A percentile compares a stretch with the other conserved stretches of the same genome.
Conservation (phyloP, 2,113 vertebrate genomes). For the Fulica atra region DNA sequence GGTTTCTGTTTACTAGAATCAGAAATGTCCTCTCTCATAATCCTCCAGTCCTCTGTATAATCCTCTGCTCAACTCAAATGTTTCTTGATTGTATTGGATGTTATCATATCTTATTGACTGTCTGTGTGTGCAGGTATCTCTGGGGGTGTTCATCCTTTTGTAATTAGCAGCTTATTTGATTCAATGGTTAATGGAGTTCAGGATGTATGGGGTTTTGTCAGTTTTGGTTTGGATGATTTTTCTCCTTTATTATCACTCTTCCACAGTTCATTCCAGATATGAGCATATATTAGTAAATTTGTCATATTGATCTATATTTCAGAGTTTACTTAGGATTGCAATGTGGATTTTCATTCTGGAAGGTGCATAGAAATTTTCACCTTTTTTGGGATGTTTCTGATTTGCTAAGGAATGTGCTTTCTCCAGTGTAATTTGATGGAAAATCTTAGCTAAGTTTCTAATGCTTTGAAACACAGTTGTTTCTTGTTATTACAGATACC, state of each 20-base stretch:
- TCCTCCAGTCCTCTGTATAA: slow-evolving; percentile 58
- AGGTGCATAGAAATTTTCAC: background rate
- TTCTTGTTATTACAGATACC: background rate
- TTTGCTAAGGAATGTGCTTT: background rate
- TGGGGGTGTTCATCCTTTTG: slow-evolving; percentile 54
- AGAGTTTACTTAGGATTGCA: background rate
- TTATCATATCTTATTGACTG: slow-evolving; percentile 62
- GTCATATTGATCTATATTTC: background rate
- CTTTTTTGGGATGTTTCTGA: background rate
- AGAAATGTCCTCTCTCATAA: slow-evolving; percentile 64
- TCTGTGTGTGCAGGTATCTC: slow-evolving; percentile 47
- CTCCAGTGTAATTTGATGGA: background rate
- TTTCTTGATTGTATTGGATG: slow-evolving; percentile 67
- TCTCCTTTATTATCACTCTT: slow-evolving; percentile 29
- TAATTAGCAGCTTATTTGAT: slow-evolving; percentile 70
- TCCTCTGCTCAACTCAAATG: slow-evolving; percentile 56
- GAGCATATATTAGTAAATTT: background rate
- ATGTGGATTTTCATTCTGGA: background rate
- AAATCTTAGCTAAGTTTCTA: background rate
- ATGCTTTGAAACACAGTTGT: background rate
- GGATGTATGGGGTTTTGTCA: background rate
- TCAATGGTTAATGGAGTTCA: slow-evolving; percentile 50
- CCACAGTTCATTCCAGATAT: slow-evolving; percentile 55
- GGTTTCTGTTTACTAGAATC: slow-evolving; percentile 59
- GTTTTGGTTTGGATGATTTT: slow-evolving; percentile 42